Percentiles rank a stretch among this genome's conserved stretches.
These are phyloP conservation scores for Poecilia latipinna DNA, from an alignment of 2,113 vertebrate species.

Conservation along the genomic window DNA sequence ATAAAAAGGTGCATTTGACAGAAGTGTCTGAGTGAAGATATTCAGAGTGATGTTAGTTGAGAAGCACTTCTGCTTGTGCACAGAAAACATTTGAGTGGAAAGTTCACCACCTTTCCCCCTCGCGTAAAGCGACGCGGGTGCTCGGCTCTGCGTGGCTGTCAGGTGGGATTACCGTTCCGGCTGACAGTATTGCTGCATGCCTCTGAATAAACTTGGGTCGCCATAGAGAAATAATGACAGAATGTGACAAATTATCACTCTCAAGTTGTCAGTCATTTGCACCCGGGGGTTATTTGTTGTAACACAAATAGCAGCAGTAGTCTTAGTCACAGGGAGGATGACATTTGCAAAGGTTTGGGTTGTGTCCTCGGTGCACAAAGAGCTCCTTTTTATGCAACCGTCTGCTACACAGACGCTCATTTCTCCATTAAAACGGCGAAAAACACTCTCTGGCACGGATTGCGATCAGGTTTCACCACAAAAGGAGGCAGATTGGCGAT, in stretches of 20 bases:
- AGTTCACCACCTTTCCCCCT: constrained; percentile 45
- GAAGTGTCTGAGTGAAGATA: constrained; percentile 14
- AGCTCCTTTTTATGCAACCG: constrained; percentile 20
- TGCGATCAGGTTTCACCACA: constrained; percentile 16
- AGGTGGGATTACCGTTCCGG: constrained; percentile 37
- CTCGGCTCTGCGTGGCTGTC: constrained; percentile 47
- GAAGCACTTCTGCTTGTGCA: neutral
- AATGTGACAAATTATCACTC: constrained; percentile 66
- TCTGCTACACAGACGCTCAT: constrained; percentile 5
- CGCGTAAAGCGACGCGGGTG: constrained; percentile 13
- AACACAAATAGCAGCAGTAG: constrained; percentile 65
- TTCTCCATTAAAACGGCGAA: constrained; percentile 17
- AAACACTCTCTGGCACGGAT: neutral
- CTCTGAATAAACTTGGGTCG: constrained; percentile 33
- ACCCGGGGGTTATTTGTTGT: constrained; percentile 67
- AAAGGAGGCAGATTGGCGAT: constrained; percentile 32
- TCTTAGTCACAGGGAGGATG: constrained; percentile 50
- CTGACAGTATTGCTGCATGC: constrained; percentile 27
- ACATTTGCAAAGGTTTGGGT: constrained; percentile 62
- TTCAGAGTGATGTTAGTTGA: neutral
- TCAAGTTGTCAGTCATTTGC: constrained; percentile 67
- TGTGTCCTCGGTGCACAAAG: constrained; percentile 16
- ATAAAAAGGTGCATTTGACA: constrained; percentile 2
- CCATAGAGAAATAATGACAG: constrained; percentile 58
- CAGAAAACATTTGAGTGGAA: constrained; percentile 17